Base-by-base conservation (phyloP, 2,888 invertebrate genomes). In the Hemithea aestivaria region DNA sequence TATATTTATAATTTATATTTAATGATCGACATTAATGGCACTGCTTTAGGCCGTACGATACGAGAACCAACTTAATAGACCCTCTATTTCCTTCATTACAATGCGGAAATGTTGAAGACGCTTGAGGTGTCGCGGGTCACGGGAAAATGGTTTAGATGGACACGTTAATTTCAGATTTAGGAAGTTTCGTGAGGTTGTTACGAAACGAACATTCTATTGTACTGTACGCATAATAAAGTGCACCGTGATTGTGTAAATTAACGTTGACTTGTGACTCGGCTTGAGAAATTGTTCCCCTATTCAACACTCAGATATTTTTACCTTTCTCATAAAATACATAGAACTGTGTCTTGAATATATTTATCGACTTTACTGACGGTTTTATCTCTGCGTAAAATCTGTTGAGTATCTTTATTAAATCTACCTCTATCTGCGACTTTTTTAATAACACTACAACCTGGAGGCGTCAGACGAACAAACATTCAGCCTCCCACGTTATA, bases 1-100 rank as follows among this genome's bases (percentile, higher is more conserved):
- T 74, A 77, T 80, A 82, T 82, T 84, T 83, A 84, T 85, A 85
- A 85, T 84, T 83, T 77, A 83, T 82, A 82, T 85, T 84, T 85
- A 85, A 85, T 85, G 82, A 85, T 84, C 79, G 73, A 78, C 82
- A 76, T 79, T 84, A 83, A 85, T 81, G 81, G 76, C 69, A 72
- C 67, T 74, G 77, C 75, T 80, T 81, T 73, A 67, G 73, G 73
- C 73, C 62, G 54, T 54, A 53, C 57, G 62, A 63, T 61, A 51
- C 40, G 55, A 35, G 40, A 48, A 46, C 83, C 74, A 75, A 11
- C 46, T 49, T 54, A 11, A 6, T 1, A 46, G 81, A 73, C 34
- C 80, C 59, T 43, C 58, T 37, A 60, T 59, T 64, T 59, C 56
- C 44, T 44, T 58, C 36, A 47, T 39, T 41, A 41, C 30, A 34